Evolutionary conservation across 53 echinoderm and acorn worm genomes (phyloP).

Genomic region (Actinopyga echinites): DNA sequence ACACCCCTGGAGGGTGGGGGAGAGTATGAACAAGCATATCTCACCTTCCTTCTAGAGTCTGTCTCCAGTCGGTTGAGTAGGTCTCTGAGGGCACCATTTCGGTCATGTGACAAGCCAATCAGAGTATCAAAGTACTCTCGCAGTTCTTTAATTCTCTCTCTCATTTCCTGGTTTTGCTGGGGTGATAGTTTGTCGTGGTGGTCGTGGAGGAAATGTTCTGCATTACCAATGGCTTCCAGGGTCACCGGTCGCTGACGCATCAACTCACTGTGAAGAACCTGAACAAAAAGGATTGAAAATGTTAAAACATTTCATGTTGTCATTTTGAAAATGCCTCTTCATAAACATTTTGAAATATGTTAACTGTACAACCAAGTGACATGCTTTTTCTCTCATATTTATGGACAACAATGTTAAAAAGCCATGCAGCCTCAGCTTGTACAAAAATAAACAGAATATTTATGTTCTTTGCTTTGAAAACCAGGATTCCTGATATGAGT

Average conservation of each 20-base stretch:
- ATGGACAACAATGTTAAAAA: no score
- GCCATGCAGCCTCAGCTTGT: no score
- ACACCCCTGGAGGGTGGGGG: no score
- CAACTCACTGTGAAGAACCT: slow-evolving; percentile 84
- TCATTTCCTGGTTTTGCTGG: slow-evolving; percentile 81
- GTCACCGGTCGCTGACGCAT: slow-evolving; percentile 66
- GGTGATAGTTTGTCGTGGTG: slow-evolving; percentile 82
- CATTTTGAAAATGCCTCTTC: no score
- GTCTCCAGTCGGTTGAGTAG: slow-evolving; percentile 70
- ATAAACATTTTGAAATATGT: no score
- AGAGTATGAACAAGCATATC: not conserved
- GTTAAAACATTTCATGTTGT: not conserved
- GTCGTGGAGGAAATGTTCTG: slow-evolving; percentile 92
- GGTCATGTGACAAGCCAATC: slow-evolving; percentile 77
- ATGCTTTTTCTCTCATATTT: no score
- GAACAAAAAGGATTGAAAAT: not conserved
- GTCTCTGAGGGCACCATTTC: slow-evolving; percentile 69
- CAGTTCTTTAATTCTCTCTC: slow-evolving; percentile 77
- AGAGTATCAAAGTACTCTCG: slow-evolving; percentile 90
- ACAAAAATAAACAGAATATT: no score
- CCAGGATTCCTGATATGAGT: no score
- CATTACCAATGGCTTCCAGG: slow-evolving; percentile 83
- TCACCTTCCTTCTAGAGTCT: slow-evolving; percentile 78
- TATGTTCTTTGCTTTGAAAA: no score
- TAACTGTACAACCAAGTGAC: no score